Evolutionary conservation across 2,888 invertebrate genomes (phyloP).

Genomic region (Tenodera sinensis): DNA sequence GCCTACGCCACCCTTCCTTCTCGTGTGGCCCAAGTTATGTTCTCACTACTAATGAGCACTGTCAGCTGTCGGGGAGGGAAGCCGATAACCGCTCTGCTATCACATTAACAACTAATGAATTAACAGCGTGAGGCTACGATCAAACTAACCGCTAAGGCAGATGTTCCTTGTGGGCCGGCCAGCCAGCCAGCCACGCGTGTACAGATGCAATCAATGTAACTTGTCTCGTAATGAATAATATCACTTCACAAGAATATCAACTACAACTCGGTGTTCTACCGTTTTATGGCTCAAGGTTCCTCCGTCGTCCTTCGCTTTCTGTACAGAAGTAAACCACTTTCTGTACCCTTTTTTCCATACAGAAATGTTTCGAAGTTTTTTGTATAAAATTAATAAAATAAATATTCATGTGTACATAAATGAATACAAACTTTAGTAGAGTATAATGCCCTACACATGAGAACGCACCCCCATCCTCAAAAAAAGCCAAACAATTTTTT

Average conservation of each 20-base stretch:
- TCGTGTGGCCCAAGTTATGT: conserved; percentile 8
- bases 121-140: conserved; percentile 2
- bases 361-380: too few relatives aligned
- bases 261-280: neutral
- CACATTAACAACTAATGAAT: conserved; percentile 16
- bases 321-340: too few relatives aligned
- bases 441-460: too few relatives aligned
- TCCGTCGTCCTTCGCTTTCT: too few relatives aligned
- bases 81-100: neutral
- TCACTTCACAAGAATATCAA: neutral
- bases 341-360: too few relatives aligned
- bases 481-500: too few relatives aligned
- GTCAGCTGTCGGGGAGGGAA: conserved; percentile 16
- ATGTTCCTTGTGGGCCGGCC: neutral
- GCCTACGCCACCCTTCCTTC: neutral
- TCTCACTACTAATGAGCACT: conserved; percentile 12
- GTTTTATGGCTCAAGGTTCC: neutral
- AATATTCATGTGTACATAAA: too few relatives aligned
- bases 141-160: neutral
- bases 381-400: too few relatives aligned
- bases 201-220: neutral
- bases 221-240: neutral
- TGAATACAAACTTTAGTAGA: too few relatives aligned
- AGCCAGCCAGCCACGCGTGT: neutral
- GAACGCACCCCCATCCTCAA: too few relatives aligned